Base-by-base conservation (phyloP, 1,140 invertebrate genomes). In the Aphidius gifuensis region DNA sequence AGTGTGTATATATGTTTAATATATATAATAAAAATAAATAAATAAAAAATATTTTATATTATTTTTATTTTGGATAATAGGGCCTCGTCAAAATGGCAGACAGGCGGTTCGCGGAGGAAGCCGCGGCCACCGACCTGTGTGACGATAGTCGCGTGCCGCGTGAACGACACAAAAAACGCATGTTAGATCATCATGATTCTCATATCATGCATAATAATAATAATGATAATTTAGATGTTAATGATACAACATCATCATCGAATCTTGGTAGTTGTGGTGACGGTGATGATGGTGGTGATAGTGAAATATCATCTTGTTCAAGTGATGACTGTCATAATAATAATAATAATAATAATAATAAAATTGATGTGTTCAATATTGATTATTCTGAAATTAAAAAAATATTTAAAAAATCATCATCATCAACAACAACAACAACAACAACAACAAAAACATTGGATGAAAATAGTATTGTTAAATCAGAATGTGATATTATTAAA, bases 11-110 rank as follows among this genome's bases (percentile, higher is more conserved):
- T 32, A 32, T 32, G 23, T 32, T 32, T 32, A 3, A 32, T 6
- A 21, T 8, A 58, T 49, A 48, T 38, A 58, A 23, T 32, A 23
- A 40, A 42, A 40, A 57, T 32, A 42, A 38, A 50, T 50, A 50
- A 60, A 60, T 16, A 16, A 16, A 16, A 16, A 16, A 16, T 16
- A 16, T 40, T 16, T 21, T 49, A 45, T 9, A 6, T 55, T n/a
- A 9, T 9, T 16, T 55, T 43, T 43, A 55, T 16, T 32, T 32
- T 32, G 23, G 23, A 32, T 32, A 32, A 42, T 55, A 58, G 58
- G 53, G 58, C 47, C 39, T 47, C n/a, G 38, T 60, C 75, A 78
- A 78, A 72, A 78, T 78, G 76, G 76, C 75, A 78, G 76, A 78
- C 74, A 69, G 74, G 66, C 68, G 71, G 71, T 76, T 65, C 67